Evolutionary conservation across 1,140 invertebrate species (phyloP), one percentile per base, ranked within the genome.

Genomic region (Zaprionus ornatus): DNA sequence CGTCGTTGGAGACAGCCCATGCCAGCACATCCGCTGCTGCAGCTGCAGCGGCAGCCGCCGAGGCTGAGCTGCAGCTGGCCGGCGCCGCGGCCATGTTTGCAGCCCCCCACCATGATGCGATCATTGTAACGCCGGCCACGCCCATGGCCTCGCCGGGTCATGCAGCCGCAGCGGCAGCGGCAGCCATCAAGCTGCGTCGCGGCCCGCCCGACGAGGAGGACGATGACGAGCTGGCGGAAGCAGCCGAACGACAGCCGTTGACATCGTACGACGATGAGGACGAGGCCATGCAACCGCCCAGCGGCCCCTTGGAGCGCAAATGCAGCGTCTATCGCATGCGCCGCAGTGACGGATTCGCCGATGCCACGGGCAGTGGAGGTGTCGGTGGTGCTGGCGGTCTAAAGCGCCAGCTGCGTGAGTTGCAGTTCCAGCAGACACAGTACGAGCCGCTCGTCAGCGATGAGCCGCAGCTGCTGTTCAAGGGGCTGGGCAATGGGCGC

Each of bases 71-170:
- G 52, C 55, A 91, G 76, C 69, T 82, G 37, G 66, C 69, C 59
- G 79, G 79, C 67, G 86, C 79, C 54, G 67, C 70, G 50, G 69
- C 72, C 60, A 81, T 91, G 67, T 78, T 79, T 76, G 65, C 79
- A 61, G 74, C 82, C 61, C 80, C 82, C 61, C 82, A 79, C 55
- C 91, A 90, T 76, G 92, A 92, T 83, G 67, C 90, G 73, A 92
- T 93, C 72, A 92, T 93, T 83, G 80, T 93, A 74, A 93, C 92
- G 72, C 92, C 92, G 64, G 92, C 92, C 81, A 92, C 92, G 62
- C 92, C 92, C 70, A 90, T 92, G 81, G 85, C 92, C 72, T 93
- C 92, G 69, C 92, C 92, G 27, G 91, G 91, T 6, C 92, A 91
- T 59, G 79, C 77, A 50, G 74, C 63, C 3, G 56, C 56, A 23